Conservation (phyloP, 2,113 vertebrate species). For the Corythaixoides concolor region DNA sequence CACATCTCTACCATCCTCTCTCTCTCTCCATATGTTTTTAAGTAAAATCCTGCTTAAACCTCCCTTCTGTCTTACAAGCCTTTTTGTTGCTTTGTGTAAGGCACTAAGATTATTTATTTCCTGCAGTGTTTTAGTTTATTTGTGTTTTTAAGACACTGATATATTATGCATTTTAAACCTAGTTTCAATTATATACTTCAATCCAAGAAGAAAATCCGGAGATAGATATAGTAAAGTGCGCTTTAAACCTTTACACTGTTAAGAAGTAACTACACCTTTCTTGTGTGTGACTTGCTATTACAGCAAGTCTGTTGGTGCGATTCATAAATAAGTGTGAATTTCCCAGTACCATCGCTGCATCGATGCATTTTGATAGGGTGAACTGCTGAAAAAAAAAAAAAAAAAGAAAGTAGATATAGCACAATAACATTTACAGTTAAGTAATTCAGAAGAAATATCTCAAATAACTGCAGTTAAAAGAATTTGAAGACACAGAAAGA, state of each 20-base stretch:
- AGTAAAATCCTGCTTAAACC: background rate
- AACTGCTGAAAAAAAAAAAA: constrained; percentile 74
- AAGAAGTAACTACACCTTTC: constrained; percentile 81
- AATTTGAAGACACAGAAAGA: background rate
- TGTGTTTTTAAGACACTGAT: background rate
- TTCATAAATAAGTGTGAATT: constrained; percentile 92
- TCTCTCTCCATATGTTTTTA: rapidly evolving
- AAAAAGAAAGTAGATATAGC: background rate
- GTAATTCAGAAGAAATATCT: background rate
- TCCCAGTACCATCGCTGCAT: constrained; percentile 91
- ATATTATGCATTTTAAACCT: background rate
- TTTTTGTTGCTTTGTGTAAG: background rate
- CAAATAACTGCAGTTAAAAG: background rate
- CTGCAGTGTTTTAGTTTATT: rapidly evolving
- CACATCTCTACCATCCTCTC: background rate
- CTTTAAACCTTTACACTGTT: rapidly evolving
- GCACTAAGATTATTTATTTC: background rate
- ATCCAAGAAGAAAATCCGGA: background rate
- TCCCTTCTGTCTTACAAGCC: background rate
- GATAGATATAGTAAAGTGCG: rapidly evolving
- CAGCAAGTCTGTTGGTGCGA: constrained; percentile 88
- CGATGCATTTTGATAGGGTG: constrained; percentile 90
- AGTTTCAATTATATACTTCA: background rate
- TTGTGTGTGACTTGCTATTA: constrained; percentile 92
- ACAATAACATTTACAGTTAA: background rate